Evolutionary conservation across 2,888 invertebrate species (phyloP), one percentile per base, ranked within the genome.

Genomic region (Drosophila emarginata): DNA sequence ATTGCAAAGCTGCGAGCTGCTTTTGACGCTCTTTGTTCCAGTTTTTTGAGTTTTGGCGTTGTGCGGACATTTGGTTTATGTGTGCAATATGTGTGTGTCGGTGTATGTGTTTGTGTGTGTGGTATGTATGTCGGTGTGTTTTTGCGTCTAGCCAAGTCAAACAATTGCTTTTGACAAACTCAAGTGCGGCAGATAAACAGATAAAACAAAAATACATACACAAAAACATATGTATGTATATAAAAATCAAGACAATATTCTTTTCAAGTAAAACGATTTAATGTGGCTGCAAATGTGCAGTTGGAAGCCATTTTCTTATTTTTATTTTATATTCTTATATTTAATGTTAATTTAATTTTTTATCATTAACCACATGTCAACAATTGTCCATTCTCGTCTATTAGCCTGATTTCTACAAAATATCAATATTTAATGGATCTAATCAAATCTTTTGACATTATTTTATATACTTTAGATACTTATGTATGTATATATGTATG

Each of bases 81-180:
- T 15, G 11, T 21, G 51, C 28, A 40, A 2, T 3, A 36, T 36
- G 15, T 14, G 58, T 18, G 54, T 56, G 51, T 61, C 5, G 21
- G 54, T 18, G 56, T 61, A 39, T 61, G 9, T 65, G 7, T 28
- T 4, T 4, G 21, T 53, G 23, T 11, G 45, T 40, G n/a, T 60
- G 36, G 23, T 52, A 21, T 32, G 63, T 26, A 59, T 57, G 59
- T 32, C n/a, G n/a, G 23, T 51, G 52, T 32, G 28, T 45, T 32
- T 61, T 15, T 51, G 15, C 39, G 63, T 50, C 72, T 40, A 63
- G 72, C 50, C 63, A 78, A 80, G 76, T 69, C 76, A 82, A 74
- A 82, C 86, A 81, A 85, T 82, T 82, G 80, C 74, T 80, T 66
- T 72, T 76, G 83, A 86, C 86, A 80, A 71, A 68, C 86, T 78